These are phyloP conservation scores for Trematomus bernacchii DNA, from an alignment of 2,797 vertebrate genomes.

Conservation along the genomic window DNA sequence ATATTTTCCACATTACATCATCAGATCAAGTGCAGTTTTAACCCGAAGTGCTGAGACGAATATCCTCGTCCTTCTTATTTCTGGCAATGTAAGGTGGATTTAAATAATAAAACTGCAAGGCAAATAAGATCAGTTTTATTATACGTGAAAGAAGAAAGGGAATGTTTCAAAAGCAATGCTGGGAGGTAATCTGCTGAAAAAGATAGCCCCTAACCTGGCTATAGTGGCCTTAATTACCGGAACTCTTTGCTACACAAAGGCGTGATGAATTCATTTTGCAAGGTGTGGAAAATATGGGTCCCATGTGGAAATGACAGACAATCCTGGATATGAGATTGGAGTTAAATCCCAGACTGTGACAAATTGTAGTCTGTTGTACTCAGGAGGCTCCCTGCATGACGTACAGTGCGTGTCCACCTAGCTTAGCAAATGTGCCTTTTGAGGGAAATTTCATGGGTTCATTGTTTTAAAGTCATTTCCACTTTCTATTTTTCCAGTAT, in stretches of 20 bases:
- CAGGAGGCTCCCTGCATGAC: conserved; percentile 38
- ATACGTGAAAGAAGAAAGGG: conserved; percentile 7
- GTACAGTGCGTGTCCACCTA: conserved; percentile 22
- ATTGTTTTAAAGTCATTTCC: conserved; percentile 15
- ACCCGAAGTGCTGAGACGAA: background rate
- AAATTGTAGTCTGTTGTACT: conserved; percentile 59
- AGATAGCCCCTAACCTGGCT: conserved; percentile 48
- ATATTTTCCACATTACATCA: background rate
- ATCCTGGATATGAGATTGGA: conserved; percentile 37
- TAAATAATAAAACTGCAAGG: conserved; percentile 32
- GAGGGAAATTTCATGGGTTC: conserved; percentile 42
- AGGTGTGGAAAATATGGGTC: conserved; percentile 50
- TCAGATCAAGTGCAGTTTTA: conserved; percentile 1
- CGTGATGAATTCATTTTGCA: conserved; percentile 59
- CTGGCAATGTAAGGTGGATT: conserved; percentile 6
- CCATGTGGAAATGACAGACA: conserved; percentile 57
- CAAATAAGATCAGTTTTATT: conserved; percentile 17
- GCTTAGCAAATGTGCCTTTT: conserved; percentile 24
- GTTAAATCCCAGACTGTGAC: conserved; percentile 57
- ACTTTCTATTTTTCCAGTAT: background rate
- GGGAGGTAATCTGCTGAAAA: conserved; percentile 37
- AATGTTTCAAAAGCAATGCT: conserved; percentile 11
- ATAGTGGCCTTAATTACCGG: conserved; percentile 45
- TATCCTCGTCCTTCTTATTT: conserved; percentile 16
- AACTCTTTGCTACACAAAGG: conserved; percentile 39